Percentiles rank a stretch among this genome's conserved stretches.
These are phyloP conservation scores for Okapia johnstoni DNA, from an alignment of 2,113 vertebrate species.

Conservation along the genomic window DNA sequence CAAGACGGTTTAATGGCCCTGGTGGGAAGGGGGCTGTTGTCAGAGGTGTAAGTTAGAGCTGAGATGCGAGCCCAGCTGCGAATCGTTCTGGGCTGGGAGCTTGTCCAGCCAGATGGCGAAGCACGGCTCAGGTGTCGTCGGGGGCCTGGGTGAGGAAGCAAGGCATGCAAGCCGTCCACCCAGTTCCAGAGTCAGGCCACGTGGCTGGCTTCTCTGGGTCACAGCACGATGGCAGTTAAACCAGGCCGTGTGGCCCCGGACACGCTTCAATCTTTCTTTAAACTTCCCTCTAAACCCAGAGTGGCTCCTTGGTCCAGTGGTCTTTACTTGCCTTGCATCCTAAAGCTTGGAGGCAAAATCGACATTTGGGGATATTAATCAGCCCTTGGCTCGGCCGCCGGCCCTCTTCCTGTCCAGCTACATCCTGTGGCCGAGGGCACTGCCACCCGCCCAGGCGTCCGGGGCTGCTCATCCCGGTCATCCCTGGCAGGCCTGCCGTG, in stretches of 20 bases:
- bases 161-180: neutral
- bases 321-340: neutral
- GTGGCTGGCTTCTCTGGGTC: neutral
- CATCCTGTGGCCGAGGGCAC: neutral
- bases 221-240: no score
- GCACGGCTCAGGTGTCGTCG: neutral
- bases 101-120: neutral
- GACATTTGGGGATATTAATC: neutral
- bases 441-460: neutral
- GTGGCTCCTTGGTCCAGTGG: neutral
- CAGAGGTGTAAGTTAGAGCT: neutral
- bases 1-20: rapidly evolving
- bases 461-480: rapidly evolving
- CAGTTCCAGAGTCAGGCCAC: neutral
- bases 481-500: neutral
- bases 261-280: neutral
- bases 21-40: rapidly evolving
- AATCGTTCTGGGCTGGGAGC: rapidly evolving
- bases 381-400: neutral
- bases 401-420: neutral
- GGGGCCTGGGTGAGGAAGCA: neutral
- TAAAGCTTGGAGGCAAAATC: neutral
- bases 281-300: neutral
- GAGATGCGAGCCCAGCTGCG: rapidly evolving
- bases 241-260: neutral